A percentile compares a stretch with the other conserved stretches of the same genome.
Evolutionary conservation across 2,113 vertebrate genomes (phyloP).

Genomic region (Brachyhypopomus occidentalis): DNA sequence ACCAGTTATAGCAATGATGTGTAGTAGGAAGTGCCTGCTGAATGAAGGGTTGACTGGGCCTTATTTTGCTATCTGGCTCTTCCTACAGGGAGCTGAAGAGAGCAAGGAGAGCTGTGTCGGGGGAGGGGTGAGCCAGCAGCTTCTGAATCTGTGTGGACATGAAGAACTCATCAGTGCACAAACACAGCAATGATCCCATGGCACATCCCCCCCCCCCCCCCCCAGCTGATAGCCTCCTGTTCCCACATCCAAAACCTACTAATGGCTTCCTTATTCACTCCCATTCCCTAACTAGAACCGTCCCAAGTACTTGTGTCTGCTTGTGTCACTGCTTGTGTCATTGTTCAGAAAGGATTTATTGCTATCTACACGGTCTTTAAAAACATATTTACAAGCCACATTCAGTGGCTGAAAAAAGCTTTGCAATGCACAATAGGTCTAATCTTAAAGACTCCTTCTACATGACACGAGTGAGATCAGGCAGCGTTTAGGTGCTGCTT

Average conservation of each 20-base stretch:
- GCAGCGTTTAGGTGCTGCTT: not conserved
- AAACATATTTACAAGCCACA: not conserved
- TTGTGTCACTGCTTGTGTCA: not conserved
- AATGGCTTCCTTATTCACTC: not conserved
- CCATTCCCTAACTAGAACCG: too few relatives aligned
- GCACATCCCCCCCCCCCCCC: not conserved
- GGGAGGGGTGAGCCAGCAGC: constrained; percentile 80
- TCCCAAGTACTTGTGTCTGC: too few relatives aligned
- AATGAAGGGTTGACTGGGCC: not conserved
- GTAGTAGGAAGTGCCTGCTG: too few relatives aligned
- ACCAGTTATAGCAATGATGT: not conserved
- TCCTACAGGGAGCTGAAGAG: constrained; percentile 75
- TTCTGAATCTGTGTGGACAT: constrained; percentile 79
- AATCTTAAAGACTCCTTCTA: not conserved
- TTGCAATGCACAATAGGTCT: not conserved
- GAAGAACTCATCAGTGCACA: constrained; percentile 13
- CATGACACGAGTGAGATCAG: not conserved
- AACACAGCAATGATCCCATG: not conserved
- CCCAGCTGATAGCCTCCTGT: too few relatives aligned
- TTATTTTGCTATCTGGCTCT: not conserved
- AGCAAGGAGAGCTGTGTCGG: constrained; percentile 81
- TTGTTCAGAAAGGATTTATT: not conserved
- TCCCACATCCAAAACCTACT: too few relatives aligned
- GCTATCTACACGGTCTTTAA: too few relatives aligned
- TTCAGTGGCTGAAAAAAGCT: too few relatives aligned